Percentiles rank a stretch among this genome's conserved stretches.
These are phyloP conservation scores for Sacculina carcini DNA, from an alignment of 2,888 invertebrate genomes.

Conservation along the genomic window DNA sequence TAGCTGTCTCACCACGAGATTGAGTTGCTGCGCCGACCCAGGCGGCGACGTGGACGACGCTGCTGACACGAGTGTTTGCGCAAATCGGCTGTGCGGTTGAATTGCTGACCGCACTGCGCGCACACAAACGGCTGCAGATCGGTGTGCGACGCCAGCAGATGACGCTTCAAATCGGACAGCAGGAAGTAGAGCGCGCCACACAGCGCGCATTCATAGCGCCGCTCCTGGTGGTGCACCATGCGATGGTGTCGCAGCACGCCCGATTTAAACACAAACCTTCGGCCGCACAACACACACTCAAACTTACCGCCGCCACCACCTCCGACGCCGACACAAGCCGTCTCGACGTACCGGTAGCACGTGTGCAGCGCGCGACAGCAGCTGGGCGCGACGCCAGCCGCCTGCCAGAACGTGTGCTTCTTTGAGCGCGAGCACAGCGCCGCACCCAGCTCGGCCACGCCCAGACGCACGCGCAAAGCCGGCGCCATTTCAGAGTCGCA, in stretches of 20 bases:
- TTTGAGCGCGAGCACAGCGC: not conserved
- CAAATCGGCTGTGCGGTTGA: not conserved
- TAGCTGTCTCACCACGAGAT: too few relatives aligned
- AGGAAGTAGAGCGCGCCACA: not conserved
- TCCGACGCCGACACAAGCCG: too few relatives aligned
- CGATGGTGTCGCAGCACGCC: not conserved
- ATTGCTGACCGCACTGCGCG: not conserved
- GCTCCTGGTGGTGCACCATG: conserved; percentile 1
- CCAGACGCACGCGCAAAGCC: too few relatives aligned
- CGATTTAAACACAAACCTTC: not conserved
- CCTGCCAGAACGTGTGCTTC: not conserved
- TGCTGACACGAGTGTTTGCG: not conserved
- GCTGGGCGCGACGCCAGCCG: not conserved
- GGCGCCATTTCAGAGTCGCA: too few relatives aligned
- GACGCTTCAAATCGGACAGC: not conserved
- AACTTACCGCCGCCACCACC: not conserved
- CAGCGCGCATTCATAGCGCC: not conserved
- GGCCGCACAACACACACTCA: not conserved
- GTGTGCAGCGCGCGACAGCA: not conserved
- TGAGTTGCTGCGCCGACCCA: too few relatives aligned
- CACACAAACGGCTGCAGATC: not conserved
- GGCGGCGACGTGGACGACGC: not conserved
- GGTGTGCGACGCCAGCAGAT: conserved; percentile 2
- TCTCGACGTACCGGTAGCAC: not conserved
- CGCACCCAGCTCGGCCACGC: not conserved